Percentiles rank a stretch among this genome's conserved stretches.
Evolutionary conservation across 2,797 vertebrate genomes (phyloP).

Genomic region (Muraenolepis orangiensis): DNA sequence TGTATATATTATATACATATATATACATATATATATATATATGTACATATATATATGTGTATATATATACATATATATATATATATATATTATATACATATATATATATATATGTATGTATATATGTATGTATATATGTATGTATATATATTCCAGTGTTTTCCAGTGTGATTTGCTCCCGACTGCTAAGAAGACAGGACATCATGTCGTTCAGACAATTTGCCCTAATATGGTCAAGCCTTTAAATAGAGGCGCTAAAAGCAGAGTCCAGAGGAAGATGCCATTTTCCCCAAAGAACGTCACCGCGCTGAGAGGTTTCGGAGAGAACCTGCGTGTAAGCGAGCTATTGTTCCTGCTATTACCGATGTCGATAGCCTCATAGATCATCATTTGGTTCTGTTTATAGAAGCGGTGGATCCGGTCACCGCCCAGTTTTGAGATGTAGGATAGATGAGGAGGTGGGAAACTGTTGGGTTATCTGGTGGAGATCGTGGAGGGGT

Average conservation of each 20-base stretch:
- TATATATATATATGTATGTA: too few relatives aligned
- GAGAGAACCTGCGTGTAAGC: not conserved
- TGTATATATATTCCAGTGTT: too few relatives aligned
- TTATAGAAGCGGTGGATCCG: not conserved
- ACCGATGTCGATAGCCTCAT: not conserved
- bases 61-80: too few relatives aligned
- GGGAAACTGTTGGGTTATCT: not conserved
- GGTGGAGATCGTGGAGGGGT: not conserved
- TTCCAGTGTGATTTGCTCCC: not conserved
- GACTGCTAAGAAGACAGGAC: not conserved
- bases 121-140: too few relatives aligned
- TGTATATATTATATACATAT: too few relatives aligned
- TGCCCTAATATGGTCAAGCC: not conserved
- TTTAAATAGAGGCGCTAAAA: not conserved
- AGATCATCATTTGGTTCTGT: not conserved
- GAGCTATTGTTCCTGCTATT: not conserved
- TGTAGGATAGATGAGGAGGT: not conserved
- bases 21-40: too few relatives aligned
- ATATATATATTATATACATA: too few relatives aligned
- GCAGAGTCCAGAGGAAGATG: not conserved
- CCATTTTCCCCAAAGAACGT: conserved; percentile 1
- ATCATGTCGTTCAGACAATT: not conserved
- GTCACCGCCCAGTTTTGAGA: not conserved
- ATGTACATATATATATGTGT: too few relatives aligned
- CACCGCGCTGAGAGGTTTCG: not conserved